Percentiles rank a stretch among this genome's conserved stretches.
These are phyloP conservation scores for Ernsta delagoae DNA, from an alignment of 2,888 invertebrate genomes.

Conservation along the genomic window DNA sequence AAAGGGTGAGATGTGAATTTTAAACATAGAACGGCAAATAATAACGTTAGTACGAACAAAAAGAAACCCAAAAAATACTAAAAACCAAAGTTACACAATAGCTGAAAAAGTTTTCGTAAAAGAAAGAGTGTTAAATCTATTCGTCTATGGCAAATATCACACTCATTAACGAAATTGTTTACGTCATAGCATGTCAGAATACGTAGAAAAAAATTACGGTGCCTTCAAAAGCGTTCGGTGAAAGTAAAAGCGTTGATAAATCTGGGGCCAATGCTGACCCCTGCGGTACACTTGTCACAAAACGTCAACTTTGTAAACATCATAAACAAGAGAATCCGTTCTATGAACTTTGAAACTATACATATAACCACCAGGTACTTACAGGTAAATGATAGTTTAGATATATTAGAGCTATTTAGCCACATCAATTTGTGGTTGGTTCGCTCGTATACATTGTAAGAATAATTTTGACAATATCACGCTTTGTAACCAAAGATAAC, in stretches of 20 bases:
- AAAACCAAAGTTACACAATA: conserved; percentile 2
- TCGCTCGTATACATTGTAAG: not conserved
- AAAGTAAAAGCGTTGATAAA: conserved; percentile 75
- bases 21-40: conserved; percentile 41
- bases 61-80: conserved; percentile 6
- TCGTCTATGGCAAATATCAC: conserved; percentile 15
- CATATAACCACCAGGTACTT: too few relatives aligned
- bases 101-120: not conserved
- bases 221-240: conserved; percentile 59
- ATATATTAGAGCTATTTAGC: too few relatives aligned
- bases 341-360: too few relatives aligned
- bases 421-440: too few relatives aligned
- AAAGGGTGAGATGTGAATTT: conserved; percentile 52
- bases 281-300: conserved; percentile 60
- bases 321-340: not conserved
- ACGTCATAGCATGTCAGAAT: conserved; percentile 30
- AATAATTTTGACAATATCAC: not conserved
- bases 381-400: too few relatives aligned
- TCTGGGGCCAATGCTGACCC: conserved; percentile 57
- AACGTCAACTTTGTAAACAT: conserved; percentile 19
- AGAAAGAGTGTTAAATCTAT: conserved; percentile 20
- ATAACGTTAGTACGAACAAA: not conserved
- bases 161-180: conserved; percentile 21
- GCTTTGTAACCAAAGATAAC: not conserved
- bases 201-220: conserved; percentile 17